Evolutionary conservation across 2,113 vertebrate genomes (phyloP).

Genomic region (Bos indicus): DNA sequence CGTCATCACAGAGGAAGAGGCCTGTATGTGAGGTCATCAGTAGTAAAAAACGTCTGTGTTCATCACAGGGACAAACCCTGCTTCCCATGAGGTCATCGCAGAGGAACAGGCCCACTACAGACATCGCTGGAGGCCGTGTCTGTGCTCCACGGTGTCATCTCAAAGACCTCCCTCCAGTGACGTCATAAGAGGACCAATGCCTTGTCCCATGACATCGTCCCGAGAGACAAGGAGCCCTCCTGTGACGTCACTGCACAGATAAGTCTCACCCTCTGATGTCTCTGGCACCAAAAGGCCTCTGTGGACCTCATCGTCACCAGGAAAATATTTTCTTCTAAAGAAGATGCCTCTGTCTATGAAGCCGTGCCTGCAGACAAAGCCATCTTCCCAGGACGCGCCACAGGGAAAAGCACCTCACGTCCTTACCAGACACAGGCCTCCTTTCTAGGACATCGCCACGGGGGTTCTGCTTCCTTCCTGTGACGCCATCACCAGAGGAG

Average conservation of each 20-base stretch:
- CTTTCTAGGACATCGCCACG: not conserved
- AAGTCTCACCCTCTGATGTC: not conserved
- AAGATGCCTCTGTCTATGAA: not conserved
- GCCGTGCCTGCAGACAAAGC: conserved; percentile 35
- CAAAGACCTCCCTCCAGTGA: not conserved
- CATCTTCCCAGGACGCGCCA: not conserved
- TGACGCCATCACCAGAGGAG: conserved; percentile 18
- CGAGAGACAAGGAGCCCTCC: not conserved
- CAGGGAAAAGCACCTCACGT: not conserved
- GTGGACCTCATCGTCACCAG: not conserved
- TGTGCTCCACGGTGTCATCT: not conserved
- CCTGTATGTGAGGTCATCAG: not conserved
- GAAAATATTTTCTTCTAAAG: not conserved
- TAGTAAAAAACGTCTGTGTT: not conserved
- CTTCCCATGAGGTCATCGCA: not conserved
- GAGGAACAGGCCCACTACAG: not conserved
- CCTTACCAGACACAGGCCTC: not conserved
- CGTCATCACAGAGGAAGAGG: conserved; percentile 10
- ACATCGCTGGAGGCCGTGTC: not conserved
- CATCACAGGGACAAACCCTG: not conserved
- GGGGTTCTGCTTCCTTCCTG: not conserved
- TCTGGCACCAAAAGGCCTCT: not conserved
- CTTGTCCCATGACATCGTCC: not conserved
- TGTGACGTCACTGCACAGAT: not conserved
- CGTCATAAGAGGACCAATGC: not conserved